These are phyloP conservation scores for Tamias sibiricus DNA, from an alignment of 2,113 vertebrate genomes.

Conservation along the genomic window DNA sequence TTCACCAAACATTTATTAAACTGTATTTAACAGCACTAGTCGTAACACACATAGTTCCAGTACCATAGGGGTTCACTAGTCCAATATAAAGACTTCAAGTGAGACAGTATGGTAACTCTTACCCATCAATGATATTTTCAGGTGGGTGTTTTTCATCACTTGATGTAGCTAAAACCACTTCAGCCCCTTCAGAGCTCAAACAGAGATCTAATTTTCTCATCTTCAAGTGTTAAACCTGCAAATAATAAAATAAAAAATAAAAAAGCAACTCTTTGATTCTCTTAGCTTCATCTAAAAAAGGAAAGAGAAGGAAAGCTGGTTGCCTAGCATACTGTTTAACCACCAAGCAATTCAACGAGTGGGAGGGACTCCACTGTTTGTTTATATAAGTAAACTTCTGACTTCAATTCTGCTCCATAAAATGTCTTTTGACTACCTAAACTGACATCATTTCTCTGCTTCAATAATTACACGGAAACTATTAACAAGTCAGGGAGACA, in stretches of 20 bases:
- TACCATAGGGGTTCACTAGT: background rate
- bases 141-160: conserved; percentile 93
- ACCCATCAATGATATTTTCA: conserved; percentile 94
- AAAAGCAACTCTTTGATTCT: background rate
- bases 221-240: conserved; percentile 59
- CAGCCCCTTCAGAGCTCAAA: conserved; percentile 87
- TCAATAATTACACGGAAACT: conserved; percentile 33
- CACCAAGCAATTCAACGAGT: conserved; percentile 34
- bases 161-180: conserved; percentile 91
- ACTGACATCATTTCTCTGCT: conserved; percentile 11
- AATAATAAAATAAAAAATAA: conserved; percentile 15
- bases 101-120: conserved; percentile 66
- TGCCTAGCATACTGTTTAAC: conserved; percentile 67
- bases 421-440: background rate
- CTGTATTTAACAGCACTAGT: background rate
- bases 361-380: conserved; percentile 31
- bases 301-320: conserved; percentile 47
- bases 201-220: conserved; percentile 84
- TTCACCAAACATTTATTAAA: conserved; percentile 27
- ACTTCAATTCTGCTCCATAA: background rate
- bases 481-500: conserved; percentile 20
- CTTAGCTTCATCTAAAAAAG: conserved; percentile 3
- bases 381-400: conserved; percentile 54
- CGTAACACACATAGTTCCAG: background rate
- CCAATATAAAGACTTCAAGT: background rate